Percentiles rank a stretch among this genome's conserved stretches.
Conservation (phyloP, 2,797 vertebrate genomes). For the Enteromius treurensis region DNA sequence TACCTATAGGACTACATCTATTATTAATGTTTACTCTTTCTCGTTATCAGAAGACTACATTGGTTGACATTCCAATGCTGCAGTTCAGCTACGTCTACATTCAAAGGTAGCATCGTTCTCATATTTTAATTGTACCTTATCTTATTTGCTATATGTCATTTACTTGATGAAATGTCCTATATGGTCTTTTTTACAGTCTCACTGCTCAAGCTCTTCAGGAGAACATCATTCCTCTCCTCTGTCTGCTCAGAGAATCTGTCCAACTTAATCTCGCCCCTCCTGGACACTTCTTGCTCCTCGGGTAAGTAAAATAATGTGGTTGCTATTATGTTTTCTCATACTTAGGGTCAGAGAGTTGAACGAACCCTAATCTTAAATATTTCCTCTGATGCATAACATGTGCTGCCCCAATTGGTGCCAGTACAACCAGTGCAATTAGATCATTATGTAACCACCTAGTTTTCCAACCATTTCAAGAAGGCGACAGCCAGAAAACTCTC, state of each 20-base stretch:
- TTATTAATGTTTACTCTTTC: slow-evolving; percentile 50
- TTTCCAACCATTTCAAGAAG: background rate
- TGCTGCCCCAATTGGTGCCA: background rate
- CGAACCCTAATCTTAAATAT: background rate
- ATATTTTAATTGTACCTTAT: background rate
- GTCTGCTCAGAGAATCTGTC: slow-evolving; percentile 89
- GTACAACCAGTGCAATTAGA: background rate
- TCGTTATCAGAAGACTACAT: slow-evolving; percentile 75
- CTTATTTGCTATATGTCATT: background rate
- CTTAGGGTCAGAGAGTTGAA: background rate
- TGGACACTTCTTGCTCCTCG: slow-evolving; percentile 92
- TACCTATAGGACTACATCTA: background rate
- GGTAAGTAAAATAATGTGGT: slow-evolving; percentile 73
- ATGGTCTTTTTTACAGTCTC: slow-evolving; percentile 73
- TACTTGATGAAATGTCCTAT: background rate
- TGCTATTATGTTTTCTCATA: background rate
- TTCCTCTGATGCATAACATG: background rate
- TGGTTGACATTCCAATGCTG: slow-evolving; percentile 91
- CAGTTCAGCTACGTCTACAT: slow-evolving; percentile 91
- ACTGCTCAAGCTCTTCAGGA: slow-evolving; percentile 86
- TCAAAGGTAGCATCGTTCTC: slow-evolving; percentile 81
- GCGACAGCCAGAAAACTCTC: background rate
- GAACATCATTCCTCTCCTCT: slow-evolving; percentile 84
- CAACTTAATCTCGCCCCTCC: slow-evolving; percentile 93
- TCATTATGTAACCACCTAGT: background rate